These are phyloP conservation scores for Cabera pusaria DNA, from an alignment of 2,888 invertebrate genomes.

Conservation along the genomic window DNA sequence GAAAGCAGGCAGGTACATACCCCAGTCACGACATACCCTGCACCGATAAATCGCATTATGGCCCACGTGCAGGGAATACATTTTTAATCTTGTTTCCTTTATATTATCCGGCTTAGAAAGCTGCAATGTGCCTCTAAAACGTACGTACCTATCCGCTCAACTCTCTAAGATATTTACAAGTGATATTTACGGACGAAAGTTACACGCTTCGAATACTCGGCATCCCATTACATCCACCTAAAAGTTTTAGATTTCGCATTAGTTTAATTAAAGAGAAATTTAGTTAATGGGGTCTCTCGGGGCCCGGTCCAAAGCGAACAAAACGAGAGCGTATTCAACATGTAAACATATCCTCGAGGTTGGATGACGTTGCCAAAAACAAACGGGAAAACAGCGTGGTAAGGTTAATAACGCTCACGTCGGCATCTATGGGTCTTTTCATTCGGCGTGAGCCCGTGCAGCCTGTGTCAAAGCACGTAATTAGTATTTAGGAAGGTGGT, in stretches of 20 bases:
- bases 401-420: conserved; percentile 72
- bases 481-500: conserved; percentile 84
- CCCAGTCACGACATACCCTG: conserved; percentile 74
- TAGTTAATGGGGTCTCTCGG: conserved; percentile 9
- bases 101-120: conserved; percentile 70
- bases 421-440: conserved; percentile 73
- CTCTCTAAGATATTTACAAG: conserved; percentile 15
- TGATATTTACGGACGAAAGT: conserved; percentile 15
- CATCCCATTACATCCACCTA: conserved; percentile 7
- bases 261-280: conserved; percentile 19
- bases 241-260: conserved; percentile 18
- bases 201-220: conserved; percentile 1
- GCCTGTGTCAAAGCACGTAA: conserved; percentile 83
- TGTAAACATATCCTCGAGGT: conserved; percentile 42
- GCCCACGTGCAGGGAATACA: conserved; percentile 79
- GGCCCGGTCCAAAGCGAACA: conserved; percentile 24
- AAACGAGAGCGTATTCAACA: conserved; percentile 38
- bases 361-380: conserved; percentile 57
- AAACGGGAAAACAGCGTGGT: conserved; percentile 55
- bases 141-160: conserved; percentile 29
- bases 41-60: conserved; percentile 80
- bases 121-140: conserved; percentile 42
- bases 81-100: conserved; percentile 82
- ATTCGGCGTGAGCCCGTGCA: conserved; percentile 71
- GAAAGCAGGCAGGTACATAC: conserved; percentile 49